Evolutionary conservation across 1,140 invertebrate species (phyloP), one percentile per base, ranked within the genome.

Genomic region (Theocolax elegans): DNA sequence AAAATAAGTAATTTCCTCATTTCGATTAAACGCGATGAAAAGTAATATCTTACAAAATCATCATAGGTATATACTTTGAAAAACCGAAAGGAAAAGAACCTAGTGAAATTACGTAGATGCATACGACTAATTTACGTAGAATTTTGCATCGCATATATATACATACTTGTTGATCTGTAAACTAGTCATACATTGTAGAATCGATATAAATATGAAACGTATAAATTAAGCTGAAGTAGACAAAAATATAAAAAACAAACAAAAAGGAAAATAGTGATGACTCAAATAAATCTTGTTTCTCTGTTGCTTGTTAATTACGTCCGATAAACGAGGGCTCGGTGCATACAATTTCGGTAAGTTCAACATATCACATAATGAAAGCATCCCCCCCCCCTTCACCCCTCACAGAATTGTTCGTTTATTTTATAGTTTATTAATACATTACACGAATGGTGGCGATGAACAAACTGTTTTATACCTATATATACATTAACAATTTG

Each of bases 301-400:
- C 78, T 83, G 75, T 76, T 80, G 74, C 79, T 82, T 78, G 54
- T 71, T n/a, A 81, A 81, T 81, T 78, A 81, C 81, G 75, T 77
- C 77, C 77, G 71, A 78, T 80, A 77, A 79, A 79, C 76, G 81
- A 82, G 81, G 79, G 79, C 79, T 81, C 77, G 74, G 78, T 80
- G 62, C 75, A 72, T 81, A 78, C 77, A 63, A 48, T 73, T n/a
- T 77, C 67, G 81, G 81, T 82, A 83, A 83, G 81, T 83, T 75
- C 54, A 76, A 75, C 75, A 78, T 80, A 67, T 78, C 75, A 75
- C 75, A 75, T 74, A n/a, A 75, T 75, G 69, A 76, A 58, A 72
- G 70, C 74, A 75, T 78, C 66, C 72, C 67, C 15, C 38, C 40
- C 53, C 17, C 31, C n/a, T n/a, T n/a, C n/a, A n/a, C n/a, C n/a